Percentiles rank a stretch among this genome's conserved stretches.
Evolutionary conservation across 37 sponge, comb jelly and placozoan genomes (phyloP).

Genomic region (Spongilla lacustris): DNA sequence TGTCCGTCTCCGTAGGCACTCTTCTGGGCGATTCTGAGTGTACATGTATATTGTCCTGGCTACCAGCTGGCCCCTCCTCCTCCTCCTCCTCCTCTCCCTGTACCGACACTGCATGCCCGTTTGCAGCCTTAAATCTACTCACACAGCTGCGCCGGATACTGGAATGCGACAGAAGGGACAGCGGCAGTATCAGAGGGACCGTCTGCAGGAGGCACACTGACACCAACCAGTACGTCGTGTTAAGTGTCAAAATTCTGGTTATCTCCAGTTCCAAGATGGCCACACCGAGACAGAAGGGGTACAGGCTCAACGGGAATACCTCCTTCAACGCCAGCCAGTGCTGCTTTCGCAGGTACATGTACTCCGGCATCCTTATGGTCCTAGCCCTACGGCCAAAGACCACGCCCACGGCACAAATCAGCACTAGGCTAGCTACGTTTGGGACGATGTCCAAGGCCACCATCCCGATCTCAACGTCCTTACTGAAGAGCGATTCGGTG

Average conservation of each 20-base stretch:
- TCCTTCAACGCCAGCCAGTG: neutral
- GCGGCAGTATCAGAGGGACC: neutral
- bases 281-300: neutral
- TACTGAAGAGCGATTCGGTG: no score
- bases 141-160: neutral
- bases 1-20: no score
- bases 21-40: no score
- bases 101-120: no score
- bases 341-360: neutral
- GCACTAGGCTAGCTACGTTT: neutral
- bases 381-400: neutral
- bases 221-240: neutral
- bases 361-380: neutral
- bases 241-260: neutral
- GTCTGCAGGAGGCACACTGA: neutral
- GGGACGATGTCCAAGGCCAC: neutral
- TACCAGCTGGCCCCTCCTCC: no score
- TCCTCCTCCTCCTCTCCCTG: no score
- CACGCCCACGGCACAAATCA: neutral
- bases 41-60: no score
- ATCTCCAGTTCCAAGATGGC: neutral
- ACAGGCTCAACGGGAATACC: neutral
- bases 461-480: neutral
- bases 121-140: neutral
- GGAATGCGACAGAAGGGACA: neutral